Evolutionary conservation across 1,140 invertebrate genomes (phyloP).

Genomic region (Eciton burchellii): DNA sequence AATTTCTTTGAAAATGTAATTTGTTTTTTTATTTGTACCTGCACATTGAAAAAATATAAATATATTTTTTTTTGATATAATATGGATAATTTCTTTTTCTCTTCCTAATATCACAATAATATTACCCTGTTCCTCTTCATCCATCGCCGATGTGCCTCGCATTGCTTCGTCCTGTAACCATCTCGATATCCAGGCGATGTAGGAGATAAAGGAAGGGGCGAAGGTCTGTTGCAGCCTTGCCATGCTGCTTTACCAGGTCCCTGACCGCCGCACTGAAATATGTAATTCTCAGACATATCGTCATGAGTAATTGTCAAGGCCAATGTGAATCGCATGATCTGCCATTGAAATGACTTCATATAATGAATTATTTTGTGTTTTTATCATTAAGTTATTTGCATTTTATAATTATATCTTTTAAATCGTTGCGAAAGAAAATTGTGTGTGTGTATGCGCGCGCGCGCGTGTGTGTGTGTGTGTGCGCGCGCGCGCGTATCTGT

Average conservation of each 20-base stretch:
- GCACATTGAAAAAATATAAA: no score
- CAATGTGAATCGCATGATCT: conserved; percentile 10
- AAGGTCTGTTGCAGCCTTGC: conserved; percentile 91
- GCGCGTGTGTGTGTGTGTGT: no score
- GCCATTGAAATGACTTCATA: not conserved
- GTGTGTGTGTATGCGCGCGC: no score
- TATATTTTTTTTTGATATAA: no score
- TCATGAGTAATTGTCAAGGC: not conserved
- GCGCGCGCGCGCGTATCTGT: no score
- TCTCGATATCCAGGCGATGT: conserved; percentile 83
- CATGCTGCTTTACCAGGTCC: conserved; percentile 91
- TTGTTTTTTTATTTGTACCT: no score
- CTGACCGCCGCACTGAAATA: conserved; percentile 82
- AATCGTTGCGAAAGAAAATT: no score
- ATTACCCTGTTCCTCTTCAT: conserved; percentile 93
- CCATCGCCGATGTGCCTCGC: conserved; percentile 90
- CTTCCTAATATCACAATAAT: not conserved
- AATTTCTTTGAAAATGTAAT: no score
- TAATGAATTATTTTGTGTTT: not conserved
- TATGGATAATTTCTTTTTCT: not conserved
- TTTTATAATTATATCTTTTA: not conserved
- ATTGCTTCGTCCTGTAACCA: conserved; percentile 88
- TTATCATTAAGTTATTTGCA: not conserved
- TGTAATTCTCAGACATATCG: conserved; percentile 31
- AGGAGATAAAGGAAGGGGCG: conserved; percentile 81